Conservation (phyloP, 1,140 invertebrate species). For the Monochamus saltuarius region DNA sequence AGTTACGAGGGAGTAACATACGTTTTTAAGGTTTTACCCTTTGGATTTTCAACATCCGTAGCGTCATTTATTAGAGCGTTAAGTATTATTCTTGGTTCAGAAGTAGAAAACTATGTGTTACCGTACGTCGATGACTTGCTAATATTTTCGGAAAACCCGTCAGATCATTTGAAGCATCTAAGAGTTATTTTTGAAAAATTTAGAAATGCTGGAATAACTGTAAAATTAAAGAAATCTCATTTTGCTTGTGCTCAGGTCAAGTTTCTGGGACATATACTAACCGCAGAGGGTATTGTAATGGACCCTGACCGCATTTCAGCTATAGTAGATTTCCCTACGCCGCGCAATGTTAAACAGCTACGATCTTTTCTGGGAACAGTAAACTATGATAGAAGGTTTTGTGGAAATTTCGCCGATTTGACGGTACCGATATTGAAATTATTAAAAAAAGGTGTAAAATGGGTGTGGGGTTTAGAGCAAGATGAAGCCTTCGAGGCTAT, state of each 20-base stretch:
- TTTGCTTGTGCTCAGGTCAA: neutral
- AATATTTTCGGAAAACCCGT: neutral
- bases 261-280: neutral
- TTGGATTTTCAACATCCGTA: neutral
- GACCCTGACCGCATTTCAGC: neutral
- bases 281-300: neutral
- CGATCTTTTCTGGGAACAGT: neutral
- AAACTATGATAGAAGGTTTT: slow-evolving; percentile 1
- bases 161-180: neutral
- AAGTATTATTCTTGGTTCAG: neutral
- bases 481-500: neutral
- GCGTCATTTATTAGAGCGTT: neutral
- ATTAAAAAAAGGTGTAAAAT: neutral
- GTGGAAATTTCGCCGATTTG: neutral
- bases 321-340: neutral
- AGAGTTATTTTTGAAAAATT: slow-evolving; percentile 3
- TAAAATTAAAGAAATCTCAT: slow-evolving; percentile 4
- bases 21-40: neutral
- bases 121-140: neutral
- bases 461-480: neutral
- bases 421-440: neutral
- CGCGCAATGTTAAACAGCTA: neutral
- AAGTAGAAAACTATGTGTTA: neutral
- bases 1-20: neutral
- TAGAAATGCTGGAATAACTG: neutral